phyloP scores from a whole-genome alignment of 2,113 vertebrate species.

The Trematomus loennbergii region DNA sequence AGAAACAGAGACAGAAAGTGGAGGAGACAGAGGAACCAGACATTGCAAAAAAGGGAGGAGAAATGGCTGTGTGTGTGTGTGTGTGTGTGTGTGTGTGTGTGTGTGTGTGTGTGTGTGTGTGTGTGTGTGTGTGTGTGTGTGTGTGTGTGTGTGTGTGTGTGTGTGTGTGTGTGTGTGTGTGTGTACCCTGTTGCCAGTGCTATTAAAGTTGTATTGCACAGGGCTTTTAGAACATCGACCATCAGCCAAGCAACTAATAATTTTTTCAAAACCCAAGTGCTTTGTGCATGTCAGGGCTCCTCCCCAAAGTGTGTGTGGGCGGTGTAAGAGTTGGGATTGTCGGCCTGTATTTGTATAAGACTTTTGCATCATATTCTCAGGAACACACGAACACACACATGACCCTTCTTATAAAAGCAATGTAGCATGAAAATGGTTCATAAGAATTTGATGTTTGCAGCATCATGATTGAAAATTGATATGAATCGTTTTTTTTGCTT shows the following conservation, averaged over 20 bases:
- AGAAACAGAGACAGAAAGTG: slow-evolving; percentile 56
- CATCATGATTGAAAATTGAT: background rate
- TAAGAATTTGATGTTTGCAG: background rate
- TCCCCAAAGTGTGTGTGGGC: slow-evolving; percentile 26
- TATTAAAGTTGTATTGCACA: slow-evolving; percentile 79
- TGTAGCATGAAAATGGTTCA: background rate
- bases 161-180: slow-evolving; percentile 43
- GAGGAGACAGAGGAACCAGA: slow-evolving; percentile 65
- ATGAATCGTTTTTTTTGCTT: background rate
- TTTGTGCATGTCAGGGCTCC: slow-evolving; percentile 61
- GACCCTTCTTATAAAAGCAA: background rate
- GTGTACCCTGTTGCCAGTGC: slow-evolving; percentile 64
- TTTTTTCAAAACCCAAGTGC: slow-evolving; percentile 77
- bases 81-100: slow-evolving; percentile 33
- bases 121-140: slow-evolving; percentile 12
- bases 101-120: slow-evolving; percentile 42
- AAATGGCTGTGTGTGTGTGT: slow-evolving; percentile 47
- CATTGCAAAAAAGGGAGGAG: slow-evolving; percentile 58
- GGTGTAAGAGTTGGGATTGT: slow-evolving; percentile 45
- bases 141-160: slow-evolving; percentile 32
- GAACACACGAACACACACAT: slow-evolving; percentile 8
- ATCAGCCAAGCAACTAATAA: slow-evolving; percentile 75
- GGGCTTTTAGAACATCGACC: slow-evolving; percentile 77
- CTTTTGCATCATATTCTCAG: slow-evolving; percentile 10
- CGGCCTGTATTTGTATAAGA: slow-evolving; percentile 43